A percentile compares a stretch with the other conserved stretches of the same genome.
Conservation (phyloP, 2,113 vertebrate genomes). For the Lampris megalopsis region DNA sequence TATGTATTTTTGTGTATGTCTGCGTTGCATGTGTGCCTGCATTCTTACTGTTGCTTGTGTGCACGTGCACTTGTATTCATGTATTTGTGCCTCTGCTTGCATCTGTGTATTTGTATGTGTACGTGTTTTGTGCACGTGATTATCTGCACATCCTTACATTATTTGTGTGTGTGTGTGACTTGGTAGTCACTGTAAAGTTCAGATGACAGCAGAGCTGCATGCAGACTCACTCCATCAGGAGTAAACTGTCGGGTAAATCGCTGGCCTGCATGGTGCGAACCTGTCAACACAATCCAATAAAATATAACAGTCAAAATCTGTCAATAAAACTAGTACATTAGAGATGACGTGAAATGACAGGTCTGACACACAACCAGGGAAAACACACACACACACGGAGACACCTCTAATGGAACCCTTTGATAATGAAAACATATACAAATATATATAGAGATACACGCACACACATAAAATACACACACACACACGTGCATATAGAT, state of each 20-base stretch:
- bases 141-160: too few species aligned
- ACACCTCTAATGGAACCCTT: background rate
- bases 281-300: background rate
- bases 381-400: background rate
- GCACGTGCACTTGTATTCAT: too few species aligned
- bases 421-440: background rate
- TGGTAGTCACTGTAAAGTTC: constrained; percentile 53
- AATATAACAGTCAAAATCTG: background rate
- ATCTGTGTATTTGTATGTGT: constrained; percentile 6
- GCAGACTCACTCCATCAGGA: background rate
- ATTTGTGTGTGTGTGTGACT: constrained; percentile 13
- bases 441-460: background rate
- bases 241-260: constrained; percentile 33
- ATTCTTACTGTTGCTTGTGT: too few species aligned
- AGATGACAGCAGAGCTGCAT: constrained; percentile 33
- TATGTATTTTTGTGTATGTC: constrained; percentile 15
- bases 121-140: constrained; percentile 11
- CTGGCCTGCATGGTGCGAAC: constrained; percentile 14
- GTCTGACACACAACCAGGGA: background rate
- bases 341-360: background rate
- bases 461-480: background rate
- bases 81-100: background rate
- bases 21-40: too few species aligned
- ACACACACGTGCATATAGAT: background rate
- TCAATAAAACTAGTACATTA: background rate